phyloP scores from a whole-genome alignment of 2,113 vertebrate genomes.

The Amblyornis subalaris region DNA sequence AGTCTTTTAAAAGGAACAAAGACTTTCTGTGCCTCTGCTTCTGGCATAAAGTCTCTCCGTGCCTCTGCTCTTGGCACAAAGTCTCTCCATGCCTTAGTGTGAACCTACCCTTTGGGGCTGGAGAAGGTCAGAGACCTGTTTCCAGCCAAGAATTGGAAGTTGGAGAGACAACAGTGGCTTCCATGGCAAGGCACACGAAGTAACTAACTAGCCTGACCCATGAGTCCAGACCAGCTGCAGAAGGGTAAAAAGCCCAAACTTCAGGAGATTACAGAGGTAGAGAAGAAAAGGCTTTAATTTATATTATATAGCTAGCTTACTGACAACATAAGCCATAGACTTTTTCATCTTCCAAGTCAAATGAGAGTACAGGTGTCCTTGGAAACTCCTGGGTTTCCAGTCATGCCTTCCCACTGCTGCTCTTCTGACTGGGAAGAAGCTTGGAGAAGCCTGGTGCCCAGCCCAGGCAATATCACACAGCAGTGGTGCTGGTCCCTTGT shows the following conservation, averaged over 20 bases:
- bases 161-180: not conserved
- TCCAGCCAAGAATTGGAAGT: not conserved
- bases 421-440: not conserved
- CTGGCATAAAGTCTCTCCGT: not conserved
- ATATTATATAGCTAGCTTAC: not conserved
- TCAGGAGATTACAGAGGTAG: not conserved
- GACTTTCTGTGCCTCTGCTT: conserved; percentile 39
- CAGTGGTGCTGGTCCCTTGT: not conserved
- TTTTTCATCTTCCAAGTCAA: not conserved
- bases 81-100: not conserved
- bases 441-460: not conserved
- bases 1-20: conserved; percentile 35
- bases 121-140: conserved; percentile 4
- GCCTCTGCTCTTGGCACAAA: conserved; percentile 21
- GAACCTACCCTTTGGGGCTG: not conserved
- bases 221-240: not conserved
- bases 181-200: not conserved
- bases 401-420: not conserved
- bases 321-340: not conserved
- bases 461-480: not conserved
- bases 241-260: not conserved
- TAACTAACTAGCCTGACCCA: not conserved
- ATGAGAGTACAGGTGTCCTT: not conserved
- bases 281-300: not conserved
- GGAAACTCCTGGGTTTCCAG: not conserved